Conservation (phyloP, 2,888 invertebrate species). For the Morpho deidamia region DNA sequence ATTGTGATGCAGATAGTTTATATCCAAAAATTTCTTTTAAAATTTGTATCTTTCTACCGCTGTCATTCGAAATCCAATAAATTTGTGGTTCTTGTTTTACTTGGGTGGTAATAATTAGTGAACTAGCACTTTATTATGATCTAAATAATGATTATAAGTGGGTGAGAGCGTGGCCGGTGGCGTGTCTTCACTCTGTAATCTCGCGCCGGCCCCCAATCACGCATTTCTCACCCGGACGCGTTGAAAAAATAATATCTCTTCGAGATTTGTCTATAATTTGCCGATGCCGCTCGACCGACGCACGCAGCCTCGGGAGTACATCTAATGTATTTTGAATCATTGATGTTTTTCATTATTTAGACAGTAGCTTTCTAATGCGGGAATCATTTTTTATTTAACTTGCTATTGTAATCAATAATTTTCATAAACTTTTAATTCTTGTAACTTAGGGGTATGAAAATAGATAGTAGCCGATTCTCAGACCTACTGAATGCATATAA, state of each 20-base stretch:
- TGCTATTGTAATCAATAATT: conserved; percentile 11
- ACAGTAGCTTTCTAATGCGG: conserved; percentile 55
- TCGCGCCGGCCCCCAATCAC: conserved; percentile 72
- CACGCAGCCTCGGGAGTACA: conserved; percentile 1
- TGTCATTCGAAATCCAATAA: not conserved
- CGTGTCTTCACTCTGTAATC: conserved; percentile 71
- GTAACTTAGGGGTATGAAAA: too few relatives aligned
- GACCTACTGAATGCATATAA: too few relatives aligned
- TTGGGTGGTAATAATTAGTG: conserved; percentile 67
- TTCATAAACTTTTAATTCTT: too few relatives aligned
- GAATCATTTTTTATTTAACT: conserved; percentile 33
- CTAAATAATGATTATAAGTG: conserved; percentile 70
- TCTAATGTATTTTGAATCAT: conserved; percentile 44
- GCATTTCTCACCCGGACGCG: conserved; percentile 76
- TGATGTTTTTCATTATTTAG: conserved; percentile 52
- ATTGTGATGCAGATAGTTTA: too few relatives aligned
- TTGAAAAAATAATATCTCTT: conserved; percentile 76
- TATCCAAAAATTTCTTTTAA: too few relatives aligned
- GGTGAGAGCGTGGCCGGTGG: conserved; percentile 65
- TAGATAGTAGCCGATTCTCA: too few relatives aligned
- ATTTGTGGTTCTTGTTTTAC: conserved; percentile 6
- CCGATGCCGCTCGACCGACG: conserved; percentile 47
- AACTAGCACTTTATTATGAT: conserved; percentile 70
- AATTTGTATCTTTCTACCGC: too few relatives aligned
- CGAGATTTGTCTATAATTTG: conserved; percentile 76